Evolutionary conservation across 2,113 vertebrate genomes (phyloP).

Genomic region (Microcebus griseorufus): DNA sequence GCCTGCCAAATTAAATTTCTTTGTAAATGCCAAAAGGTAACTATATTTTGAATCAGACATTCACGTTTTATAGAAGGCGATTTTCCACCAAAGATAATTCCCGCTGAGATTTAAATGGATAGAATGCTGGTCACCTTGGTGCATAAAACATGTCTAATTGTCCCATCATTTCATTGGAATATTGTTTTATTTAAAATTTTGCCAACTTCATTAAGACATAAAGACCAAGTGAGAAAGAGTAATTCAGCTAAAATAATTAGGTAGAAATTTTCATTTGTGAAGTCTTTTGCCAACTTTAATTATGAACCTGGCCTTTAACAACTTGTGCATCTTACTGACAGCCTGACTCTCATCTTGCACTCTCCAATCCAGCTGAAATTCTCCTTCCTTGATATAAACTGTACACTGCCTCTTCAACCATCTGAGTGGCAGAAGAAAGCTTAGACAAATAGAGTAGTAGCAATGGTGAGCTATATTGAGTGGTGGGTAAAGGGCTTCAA

Average conservation of each 20-base stretch:
- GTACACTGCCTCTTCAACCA: neutral
- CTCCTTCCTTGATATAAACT: neutral
- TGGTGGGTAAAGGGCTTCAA: neutral
- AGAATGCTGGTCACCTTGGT: neutral
- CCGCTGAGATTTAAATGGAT: slow-evolving; percentile 45
- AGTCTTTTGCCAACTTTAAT: slow-evolving; percentile 40
- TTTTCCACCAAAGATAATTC: slow-evolving; percentile 31
- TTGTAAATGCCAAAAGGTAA: neutral
- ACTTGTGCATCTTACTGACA: neutral
- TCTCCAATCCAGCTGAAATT: neutral
- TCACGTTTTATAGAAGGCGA: neutral
- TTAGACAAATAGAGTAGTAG: neutral
- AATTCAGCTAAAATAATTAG: slow-evolving; percentile 54
- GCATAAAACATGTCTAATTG: slow-evolving; percentile 46
- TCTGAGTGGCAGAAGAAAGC: neutral
- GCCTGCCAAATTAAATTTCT: slow-evolving; percentile 21
- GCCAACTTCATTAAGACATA: slow-evolving; percentile 50
- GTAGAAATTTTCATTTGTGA: slow-evolving; percentile 5
- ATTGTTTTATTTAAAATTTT: slow-evolving; percentile 61
- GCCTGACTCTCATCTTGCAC: neutral
- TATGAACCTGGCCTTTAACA: slow-evolving; percentile 47
- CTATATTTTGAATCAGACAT: slow-evolving; percentile 24
- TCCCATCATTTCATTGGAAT: slow-evolving; percentile 21
- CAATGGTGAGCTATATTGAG: neutral
- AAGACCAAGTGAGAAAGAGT: neutral